A percentile compares a stretch with the other conserved stretches of the same genome.
These are phyloP conservation scores for Parambassis ranga DNA, from an alignment of 2,797 vertebrate genomes.

Conservation along the genomic window DNA sequence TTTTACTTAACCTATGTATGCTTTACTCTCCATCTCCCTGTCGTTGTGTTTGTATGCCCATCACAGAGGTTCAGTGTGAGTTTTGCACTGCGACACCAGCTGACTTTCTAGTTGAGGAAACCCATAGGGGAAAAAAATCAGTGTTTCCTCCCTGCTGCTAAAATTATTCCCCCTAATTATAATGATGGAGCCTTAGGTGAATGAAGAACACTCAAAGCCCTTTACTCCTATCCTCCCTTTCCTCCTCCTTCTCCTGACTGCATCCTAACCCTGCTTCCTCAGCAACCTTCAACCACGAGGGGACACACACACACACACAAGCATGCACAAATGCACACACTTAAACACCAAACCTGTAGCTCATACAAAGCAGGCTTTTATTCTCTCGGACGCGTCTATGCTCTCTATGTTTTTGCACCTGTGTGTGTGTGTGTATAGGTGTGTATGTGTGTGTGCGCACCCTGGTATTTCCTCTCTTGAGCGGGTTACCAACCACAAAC, in stretches of 20 bases:
- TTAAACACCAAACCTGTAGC: conserved; percentile 71
- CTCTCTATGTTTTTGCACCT: conserved; percentile 82
- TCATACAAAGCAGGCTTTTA: conserved; percentile 80
- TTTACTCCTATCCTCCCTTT: conserved; percentile 54
- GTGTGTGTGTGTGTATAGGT: conserved; percentile 58
- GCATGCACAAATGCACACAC: conserved; percentile 53
- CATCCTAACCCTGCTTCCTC: conserved; percentile 75
- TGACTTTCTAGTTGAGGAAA: conserved; percentile 54
- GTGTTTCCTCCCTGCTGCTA: conserved; percentile 68
- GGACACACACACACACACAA: conserved; percentile 51
- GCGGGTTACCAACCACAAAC: conserved; percentile 76
- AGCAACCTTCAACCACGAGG: conserved; percentile 65
- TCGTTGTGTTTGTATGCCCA: background rate
- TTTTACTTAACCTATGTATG: background rate
- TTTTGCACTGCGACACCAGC: conserved; percentile 37
- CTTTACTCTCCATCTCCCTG: background rate
- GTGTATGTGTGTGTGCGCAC: conserved; percentile 26
- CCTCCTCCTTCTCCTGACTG: conserved; percentile 66
- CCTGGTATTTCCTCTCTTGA: conserved; percentile 75
- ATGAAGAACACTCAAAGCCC: conserved; percentile 69
- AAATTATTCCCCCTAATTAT: conserved; percentile 70
- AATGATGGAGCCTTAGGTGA: conserved; percentile 65
- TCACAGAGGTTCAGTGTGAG: conserved; percentile 50
- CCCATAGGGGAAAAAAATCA: conserved; percentile 37
- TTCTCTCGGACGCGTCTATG: conserved; percentile 68